A percentile compares a stretch with the other conserved stretches of the same genome.
These are phyloP conservation scores for Nothocercus julius DNA, from an alignment of 2,113 vertebrate genomes.

Conservation along the genomic window DNA sequence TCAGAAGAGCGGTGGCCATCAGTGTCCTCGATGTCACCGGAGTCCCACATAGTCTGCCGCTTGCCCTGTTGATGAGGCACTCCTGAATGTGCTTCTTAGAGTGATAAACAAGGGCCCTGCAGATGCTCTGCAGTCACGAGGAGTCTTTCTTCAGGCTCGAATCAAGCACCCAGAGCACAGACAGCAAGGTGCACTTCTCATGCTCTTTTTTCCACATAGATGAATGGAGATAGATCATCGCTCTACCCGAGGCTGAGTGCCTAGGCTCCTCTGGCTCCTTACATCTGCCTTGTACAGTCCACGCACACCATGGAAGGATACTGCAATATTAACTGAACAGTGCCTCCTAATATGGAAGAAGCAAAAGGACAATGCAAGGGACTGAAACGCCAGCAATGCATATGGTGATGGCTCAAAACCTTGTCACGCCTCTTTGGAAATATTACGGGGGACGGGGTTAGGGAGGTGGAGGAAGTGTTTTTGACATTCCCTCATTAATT, in stretches of 20 bases:
- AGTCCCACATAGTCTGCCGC: neutral
- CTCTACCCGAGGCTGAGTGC: neutral
- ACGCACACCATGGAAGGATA: accelerated
- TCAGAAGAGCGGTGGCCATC: neutral
- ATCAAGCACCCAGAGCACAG: neutral
- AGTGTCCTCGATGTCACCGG: neutral
- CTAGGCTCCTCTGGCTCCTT: neutral
- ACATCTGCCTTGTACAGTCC: neutral
- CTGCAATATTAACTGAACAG: neutral
- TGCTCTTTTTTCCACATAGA: neutral
- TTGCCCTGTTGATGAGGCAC: neutral
- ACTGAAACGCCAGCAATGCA: neutral
- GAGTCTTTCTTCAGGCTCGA: neutral
- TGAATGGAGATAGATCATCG: neutral
- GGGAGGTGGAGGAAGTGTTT: neutral
- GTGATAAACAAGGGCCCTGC: neutral
- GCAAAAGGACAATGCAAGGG: neutral
- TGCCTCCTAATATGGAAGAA: neutral
- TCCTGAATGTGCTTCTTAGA: neutral
- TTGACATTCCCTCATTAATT: slow-evolving; percentile 20
- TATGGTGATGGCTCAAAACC: neutral
- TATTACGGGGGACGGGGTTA: neutral
- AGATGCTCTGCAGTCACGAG: neutral
- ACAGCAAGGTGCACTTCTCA: neutral
- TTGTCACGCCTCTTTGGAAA: slow-evolving; percentile 5